These are phyloP conservation scores for Neodiprion virginianus DNA, from an alignment of 1,140 invertebrate genomes.

Conservation along the genomic window DNA sequence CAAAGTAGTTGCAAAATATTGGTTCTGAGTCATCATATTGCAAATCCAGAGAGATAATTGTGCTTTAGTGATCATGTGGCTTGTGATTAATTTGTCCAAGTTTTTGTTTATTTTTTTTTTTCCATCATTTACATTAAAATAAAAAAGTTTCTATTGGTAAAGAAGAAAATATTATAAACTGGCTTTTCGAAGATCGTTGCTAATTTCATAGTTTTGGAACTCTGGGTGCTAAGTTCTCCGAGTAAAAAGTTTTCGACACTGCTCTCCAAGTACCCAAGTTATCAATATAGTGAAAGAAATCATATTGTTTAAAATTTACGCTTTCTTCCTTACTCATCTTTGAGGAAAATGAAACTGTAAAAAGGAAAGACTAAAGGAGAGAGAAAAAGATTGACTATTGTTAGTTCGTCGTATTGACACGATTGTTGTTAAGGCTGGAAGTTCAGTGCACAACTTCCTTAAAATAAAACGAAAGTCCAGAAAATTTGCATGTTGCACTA, in stretches of 20 bases:
- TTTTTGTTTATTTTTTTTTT: not conserved
- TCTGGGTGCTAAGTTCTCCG: not conserved
- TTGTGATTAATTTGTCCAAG: not conserved
- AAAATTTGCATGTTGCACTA: not conserved
- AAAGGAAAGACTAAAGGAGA: not conserved
- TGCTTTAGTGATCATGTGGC: slow-evolving; percentile 2
- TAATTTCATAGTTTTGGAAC: not conserved
- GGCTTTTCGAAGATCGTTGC: not conserved
- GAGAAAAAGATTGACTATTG: not conserved
- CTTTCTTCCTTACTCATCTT: not conserved
- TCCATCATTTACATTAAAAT: not conserved
- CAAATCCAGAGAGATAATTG: not conserved
- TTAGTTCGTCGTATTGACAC: not conserved
- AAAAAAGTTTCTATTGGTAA: not conserved
- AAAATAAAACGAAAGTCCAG: not conserved
- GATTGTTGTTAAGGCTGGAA: not conserved
- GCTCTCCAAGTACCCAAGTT: not conserved
- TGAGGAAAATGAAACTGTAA: not conserved
- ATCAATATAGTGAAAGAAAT: not conserved
- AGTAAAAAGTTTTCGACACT: not conserved
- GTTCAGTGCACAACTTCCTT: not conserved
- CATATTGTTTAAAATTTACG: not conserved
- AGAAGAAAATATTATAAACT: slow-evolving; percentile 3
- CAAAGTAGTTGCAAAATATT: no score
- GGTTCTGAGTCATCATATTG: no score